phyloP scores from a whole-genome alignment of 2,797 vertebrate species.

The Enteromius treurensis region DNA sequence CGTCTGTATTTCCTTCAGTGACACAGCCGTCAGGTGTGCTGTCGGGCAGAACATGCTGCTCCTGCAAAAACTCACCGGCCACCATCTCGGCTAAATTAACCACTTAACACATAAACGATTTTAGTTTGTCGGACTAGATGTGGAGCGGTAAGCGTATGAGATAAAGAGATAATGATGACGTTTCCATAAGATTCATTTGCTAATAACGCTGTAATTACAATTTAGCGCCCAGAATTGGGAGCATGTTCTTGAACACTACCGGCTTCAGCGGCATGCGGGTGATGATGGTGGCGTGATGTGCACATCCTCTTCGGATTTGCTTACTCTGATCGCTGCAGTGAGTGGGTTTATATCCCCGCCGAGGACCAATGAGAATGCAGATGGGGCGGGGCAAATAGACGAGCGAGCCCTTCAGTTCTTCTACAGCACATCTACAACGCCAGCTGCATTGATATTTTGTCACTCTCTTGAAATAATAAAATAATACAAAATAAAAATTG shows the following conservation, averaged over 20 bases:
- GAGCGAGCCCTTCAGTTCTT: neutral
- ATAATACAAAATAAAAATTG: neutral
- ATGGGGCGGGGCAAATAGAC: constrained; percentile 3
- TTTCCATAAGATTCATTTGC: neutral
- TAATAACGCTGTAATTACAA: neutral
- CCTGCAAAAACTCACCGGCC: constrained; percentile 76
- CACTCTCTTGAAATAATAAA: too few species aligned
- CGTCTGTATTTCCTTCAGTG: constrained; percentile 5
- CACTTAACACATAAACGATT: neutral
- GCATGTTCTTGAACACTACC: neutral
- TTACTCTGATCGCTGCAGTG: neutral
- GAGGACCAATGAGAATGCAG: constrained; percentile 46
- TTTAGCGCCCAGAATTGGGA: neutral
- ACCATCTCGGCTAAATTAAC: constrained; percentile 70
- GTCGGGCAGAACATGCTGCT: constrained; percentile 65
- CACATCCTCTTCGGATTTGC: constrained; percentile 26
- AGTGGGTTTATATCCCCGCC: constrained; percentile 17
- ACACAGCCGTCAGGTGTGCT: constrained; percentile 63
- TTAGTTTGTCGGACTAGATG: neutral
- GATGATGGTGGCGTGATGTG: constrained; percentile 33
- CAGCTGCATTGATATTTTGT: neutral
- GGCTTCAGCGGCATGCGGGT: constrained; percentile 2
- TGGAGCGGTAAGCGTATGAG: neutral
- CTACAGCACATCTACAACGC: neutral
- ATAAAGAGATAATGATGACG: neutral